Conservation (phyloP, 2,797 vertebrate genomes). For the Sebastes cheni region DNA sequence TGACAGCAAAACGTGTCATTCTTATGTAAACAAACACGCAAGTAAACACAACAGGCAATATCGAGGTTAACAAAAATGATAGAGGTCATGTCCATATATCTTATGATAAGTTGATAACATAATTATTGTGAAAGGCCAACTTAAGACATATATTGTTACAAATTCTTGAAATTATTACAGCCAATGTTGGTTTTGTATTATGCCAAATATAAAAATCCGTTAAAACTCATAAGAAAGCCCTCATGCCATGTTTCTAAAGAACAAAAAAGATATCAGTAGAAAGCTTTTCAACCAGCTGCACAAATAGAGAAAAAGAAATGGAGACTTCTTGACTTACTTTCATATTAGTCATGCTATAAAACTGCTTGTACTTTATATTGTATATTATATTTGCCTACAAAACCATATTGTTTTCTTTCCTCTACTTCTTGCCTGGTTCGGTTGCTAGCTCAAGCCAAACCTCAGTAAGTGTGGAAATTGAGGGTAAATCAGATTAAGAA, state of each 20-base stretch:
- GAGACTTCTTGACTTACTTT: neutral
- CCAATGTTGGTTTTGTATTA: neutral
- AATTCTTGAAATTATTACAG: neutral
- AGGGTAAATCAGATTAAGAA: slow-evolving; percentile 2
- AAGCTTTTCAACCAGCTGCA: neutral
- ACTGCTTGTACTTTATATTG: slow-evolving; percentile 11
- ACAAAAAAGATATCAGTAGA: neutral
- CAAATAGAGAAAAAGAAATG: neutral
- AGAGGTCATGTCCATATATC: no score
- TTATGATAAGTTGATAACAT: no score
- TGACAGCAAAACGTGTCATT: neutral
- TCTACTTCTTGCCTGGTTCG: neutral
- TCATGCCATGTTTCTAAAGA: neutral
- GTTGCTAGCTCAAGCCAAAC: neutral
- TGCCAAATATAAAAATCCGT: neutral
- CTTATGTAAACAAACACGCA: no score
- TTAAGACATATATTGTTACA: neutral
- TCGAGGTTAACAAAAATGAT: no score
- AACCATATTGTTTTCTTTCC: slow-evolving; percentile 7
- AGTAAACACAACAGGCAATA: no score
- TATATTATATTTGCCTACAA: slow-evolving; percentile 19
- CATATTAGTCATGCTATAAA: slow-evolving; percentile 3
- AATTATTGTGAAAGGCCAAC: no score
- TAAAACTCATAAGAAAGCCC: neutral
- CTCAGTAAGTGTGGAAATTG: neutral